Evolutionary conservation across 30 jellyfish, hydroid and myxozoan genomes (phyloP), one percentile per base, ranked within the genome.

Genomic region (Turritopsis rubra): DNA sequence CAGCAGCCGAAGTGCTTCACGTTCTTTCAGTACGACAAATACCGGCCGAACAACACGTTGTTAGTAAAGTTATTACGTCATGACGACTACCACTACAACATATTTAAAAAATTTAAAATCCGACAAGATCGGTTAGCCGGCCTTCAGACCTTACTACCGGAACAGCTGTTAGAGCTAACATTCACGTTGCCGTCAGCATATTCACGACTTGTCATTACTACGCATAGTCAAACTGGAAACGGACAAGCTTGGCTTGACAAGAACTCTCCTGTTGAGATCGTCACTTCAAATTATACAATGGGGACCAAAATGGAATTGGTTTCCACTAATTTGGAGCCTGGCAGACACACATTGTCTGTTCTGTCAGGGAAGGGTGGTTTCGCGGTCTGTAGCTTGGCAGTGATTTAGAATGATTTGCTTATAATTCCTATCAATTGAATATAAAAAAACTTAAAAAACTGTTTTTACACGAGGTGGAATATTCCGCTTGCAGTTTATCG

Each of bases 1-100:
- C 89, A 97, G 99, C 85, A 86, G 72, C 99, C 99, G 66, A 85
- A 54, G n/a, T 94, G 99, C 81, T 89, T 82, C 87, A 94, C 99
- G 4, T 94, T 89, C 83, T 89, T 94, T 97, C 29, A 89, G 22
- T 96, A 86, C 21, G 99, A 94, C 83, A 89, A 89, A 85, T 83
- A 84, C 72, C 75, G 79, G 1, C 99, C 99, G 18, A 94, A 94
- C 88, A 94, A 94, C 88, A 94, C 96, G 1, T 54, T 94, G 53
- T 17, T 85, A 5, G 71, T 94, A 8, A 89, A 86, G 13, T 88
- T 77, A 82, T 88, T 82, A 75, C 77, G 28, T 19, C 86, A 72
- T 29, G 97, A 97, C 7, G 89, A 86, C 75, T 94, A 85, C 89
- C 97, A 87, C 16, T 89, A 89, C 83, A 81, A 94, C 28, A 89